These are phyloP conservation scores for Catostylus mosaicus DNA, from an alignment of 30 jellyfish, hydroid and myxozoan genomes.

Conservation along the genomic window DNA sequence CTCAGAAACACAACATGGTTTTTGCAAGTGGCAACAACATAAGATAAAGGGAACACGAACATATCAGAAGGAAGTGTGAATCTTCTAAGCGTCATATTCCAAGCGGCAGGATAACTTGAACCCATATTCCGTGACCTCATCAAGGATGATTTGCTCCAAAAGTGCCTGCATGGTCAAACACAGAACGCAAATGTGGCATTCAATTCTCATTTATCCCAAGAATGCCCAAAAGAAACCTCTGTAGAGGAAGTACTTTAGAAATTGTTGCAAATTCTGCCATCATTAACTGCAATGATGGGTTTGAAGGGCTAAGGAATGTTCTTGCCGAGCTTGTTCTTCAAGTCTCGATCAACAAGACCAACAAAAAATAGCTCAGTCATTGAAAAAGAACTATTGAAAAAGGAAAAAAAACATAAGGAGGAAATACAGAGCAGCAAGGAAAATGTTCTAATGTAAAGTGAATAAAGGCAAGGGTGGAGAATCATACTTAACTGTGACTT, in stretches of 20 bases:
- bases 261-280: constrained; percentile 23
- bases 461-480: constrained; percentile 29
- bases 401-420: constrained; percentile 14
- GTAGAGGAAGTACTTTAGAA: constrained; percentile 40
- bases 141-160: constrained; percentile 18
- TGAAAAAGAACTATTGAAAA: constrained; percentile 16
- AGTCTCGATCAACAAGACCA: constrained; percentile 17
- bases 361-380: constrained; percentile 13
- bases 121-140: constrained; percentile 18
- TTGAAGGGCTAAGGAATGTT: constrained; percentile 28
- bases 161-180: constrained; percentile 60
- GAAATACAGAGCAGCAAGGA: constrained; percentile 14
- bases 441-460: constrained; percentile 8
- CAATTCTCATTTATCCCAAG: constrained; percentile 13
- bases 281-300: constrained; percentile 50
- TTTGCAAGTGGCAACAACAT: constrained; percentile 32
- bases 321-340: constrained; percentile 3
- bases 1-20: constrained; percentile 1
- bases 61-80: background rate
- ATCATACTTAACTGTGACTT: background rate
- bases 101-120: constrained; percentile 2
- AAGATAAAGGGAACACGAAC: background rate
- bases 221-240: constrained; percentile 46
- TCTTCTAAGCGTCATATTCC: constrained; percentile 6
- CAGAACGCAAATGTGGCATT: constrained; percentile 59